Percentiles rank a stretch among this genome's conserved stretches.
Evolutionary conservation across 2,797 vertebrate species (phyloP).

Genomic region (Microhierax caerulescens): DNA sequence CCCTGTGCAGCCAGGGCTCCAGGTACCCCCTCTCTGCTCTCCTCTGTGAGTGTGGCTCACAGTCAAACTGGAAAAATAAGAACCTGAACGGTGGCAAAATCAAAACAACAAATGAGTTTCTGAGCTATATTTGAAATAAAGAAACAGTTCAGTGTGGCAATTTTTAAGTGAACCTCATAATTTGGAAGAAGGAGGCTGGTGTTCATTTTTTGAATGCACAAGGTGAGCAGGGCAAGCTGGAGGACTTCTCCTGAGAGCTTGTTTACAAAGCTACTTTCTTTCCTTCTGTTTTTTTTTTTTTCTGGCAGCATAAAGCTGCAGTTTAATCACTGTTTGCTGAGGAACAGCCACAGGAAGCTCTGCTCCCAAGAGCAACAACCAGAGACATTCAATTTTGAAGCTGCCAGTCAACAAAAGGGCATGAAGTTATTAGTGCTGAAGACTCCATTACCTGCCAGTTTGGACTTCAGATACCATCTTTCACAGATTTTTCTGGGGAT

Average conservation of each 20-base stretch:
- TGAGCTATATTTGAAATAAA: neutral
- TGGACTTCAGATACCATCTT: conserved; percentile 30
- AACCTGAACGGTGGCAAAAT: neutral
- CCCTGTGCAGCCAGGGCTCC: neutral
- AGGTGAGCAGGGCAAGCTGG: neutral
- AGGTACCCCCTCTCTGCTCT: neutral
- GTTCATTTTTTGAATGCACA: neutral
- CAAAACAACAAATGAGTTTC: neutral
- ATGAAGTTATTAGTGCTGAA: conserved; percentile 62
- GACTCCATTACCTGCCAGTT: conserved; percentile 46
- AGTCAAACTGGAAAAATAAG: neutral
- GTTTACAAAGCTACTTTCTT: conserved; percentile 28
- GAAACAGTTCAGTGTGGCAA: neutral
- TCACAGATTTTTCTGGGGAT: conserved; percentile 51
- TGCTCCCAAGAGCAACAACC: conserved; percentile 56
- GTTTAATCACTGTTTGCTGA: conserved; percentile 64
- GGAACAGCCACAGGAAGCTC: conserved; percentile 50
- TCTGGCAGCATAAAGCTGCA: neutral
- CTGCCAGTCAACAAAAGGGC: conserved; percentile 63
- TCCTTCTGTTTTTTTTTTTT: neutral
- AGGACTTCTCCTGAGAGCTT: neutral
- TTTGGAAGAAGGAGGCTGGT: neutral
- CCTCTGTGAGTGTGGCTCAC: neutral
- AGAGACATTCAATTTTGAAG: conserved; percentile 71
- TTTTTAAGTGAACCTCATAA: neutral